Conservation (phyloP, 2,888 invertebrate species). For the Lypha dubia region DNA sequence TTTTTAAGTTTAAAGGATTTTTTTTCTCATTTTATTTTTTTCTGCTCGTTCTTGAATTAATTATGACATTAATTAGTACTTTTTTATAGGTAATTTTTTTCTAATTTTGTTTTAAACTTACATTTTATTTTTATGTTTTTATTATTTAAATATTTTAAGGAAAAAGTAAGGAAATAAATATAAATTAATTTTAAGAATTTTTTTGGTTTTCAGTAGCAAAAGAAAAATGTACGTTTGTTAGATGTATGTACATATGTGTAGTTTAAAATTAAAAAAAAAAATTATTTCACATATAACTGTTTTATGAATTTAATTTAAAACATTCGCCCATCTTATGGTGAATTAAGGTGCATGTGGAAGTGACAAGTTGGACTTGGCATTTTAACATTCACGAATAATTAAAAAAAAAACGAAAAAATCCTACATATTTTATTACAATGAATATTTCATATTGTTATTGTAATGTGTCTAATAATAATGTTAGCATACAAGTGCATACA, state of each 20-base stretch:
- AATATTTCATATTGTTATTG: slow-evolving; percentile 20
- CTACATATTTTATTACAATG: slow-evolving; percentile 16
- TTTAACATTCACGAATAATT: neutral
- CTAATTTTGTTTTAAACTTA: slow-evolving; percentile 6
- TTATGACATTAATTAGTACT: neutral
- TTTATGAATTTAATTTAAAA: slow-evolving; percentile 9
- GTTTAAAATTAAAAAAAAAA: slow-evolving; percentile 33
- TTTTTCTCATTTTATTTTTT: slow-evolving; percentile 10
- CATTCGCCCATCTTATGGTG: slow-evolving; percentile 17
- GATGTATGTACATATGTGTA: too few species aligned
- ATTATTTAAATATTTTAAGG: slow-evolving; percentile 1
- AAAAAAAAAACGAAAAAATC: neutral
- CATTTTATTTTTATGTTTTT: neutral
- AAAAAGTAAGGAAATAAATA: slow-evolving; percentile 12
- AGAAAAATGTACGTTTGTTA: slow-evolving; percentile 14
- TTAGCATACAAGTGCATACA: neutral
- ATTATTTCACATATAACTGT: neutral
- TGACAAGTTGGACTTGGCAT: neutral
- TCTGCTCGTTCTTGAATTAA: neutral
- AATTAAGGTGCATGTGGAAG: slow-evolving; percentile 2
- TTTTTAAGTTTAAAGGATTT: slow-evolving; percentile 53
- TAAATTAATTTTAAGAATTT: neutral
- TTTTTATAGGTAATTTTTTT: slow-evolving; percentile 47
- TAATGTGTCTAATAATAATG: neutral
- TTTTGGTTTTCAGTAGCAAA: too few species aligned